Conservation (phyloP, 1,140 invertebrate genomes). For the Zaprionus capensis region DNA sequence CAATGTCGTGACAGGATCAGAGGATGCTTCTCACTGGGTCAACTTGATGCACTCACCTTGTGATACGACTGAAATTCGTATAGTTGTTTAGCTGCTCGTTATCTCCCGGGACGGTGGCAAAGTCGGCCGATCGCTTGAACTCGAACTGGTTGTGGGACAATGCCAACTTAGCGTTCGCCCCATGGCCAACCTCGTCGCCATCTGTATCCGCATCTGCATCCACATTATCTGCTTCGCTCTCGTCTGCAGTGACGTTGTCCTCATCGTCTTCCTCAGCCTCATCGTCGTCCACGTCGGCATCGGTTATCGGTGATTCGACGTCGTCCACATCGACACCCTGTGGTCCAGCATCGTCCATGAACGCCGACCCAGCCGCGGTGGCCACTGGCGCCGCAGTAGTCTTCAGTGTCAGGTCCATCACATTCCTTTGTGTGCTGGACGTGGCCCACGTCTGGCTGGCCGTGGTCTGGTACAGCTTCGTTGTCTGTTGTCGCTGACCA, state of each 20-base stretch:
- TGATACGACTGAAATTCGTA: conserved; percentile 69
- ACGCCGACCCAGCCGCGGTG: conserved; percentile 14
- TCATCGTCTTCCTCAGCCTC: conserved; percentile 15
- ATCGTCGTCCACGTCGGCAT: conserved; percentile 9
- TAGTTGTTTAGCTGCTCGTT: conserved; percentile 65
- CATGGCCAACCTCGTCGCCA: neutral
- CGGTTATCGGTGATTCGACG: conserved; percentile 16
- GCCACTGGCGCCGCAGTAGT: conserved; percentile 26
- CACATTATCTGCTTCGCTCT: neutral
- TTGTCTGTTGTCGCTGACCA: conserved; percentile 46
- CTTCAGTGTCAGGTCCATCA: conserved; percentile 66
- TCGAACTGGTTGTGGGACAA: conserved; percentile 53
- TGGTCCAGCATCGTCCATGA: neutral
- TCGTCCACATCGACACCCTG: conserved; percentile 15
- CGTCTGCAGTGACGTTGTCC: conserved; percentile 2
- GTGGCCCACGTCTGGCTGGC: conserved; percentile 62
- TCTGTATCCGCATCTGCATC: neutral
- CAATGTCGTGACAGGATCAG: neutral
- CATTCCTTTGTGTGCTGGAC: conserved; percentile 55
- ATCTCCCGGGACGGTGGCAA: conserved; percentile 20
- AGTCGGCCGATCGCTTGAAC: conserved; percentile 71
- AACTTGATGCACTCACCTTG: conserved; percentile 41
- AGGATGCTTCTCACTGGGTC: neutral
- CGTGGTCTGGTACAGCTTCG: conserved; percentile 73
- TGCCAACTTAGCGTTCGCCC: conserved; percentile 4